Evolutionary conservation across 35 echinoderm and acorn worm genomes (phyloP).

Genomic region (Apostichopus parvimensis): DNA sequence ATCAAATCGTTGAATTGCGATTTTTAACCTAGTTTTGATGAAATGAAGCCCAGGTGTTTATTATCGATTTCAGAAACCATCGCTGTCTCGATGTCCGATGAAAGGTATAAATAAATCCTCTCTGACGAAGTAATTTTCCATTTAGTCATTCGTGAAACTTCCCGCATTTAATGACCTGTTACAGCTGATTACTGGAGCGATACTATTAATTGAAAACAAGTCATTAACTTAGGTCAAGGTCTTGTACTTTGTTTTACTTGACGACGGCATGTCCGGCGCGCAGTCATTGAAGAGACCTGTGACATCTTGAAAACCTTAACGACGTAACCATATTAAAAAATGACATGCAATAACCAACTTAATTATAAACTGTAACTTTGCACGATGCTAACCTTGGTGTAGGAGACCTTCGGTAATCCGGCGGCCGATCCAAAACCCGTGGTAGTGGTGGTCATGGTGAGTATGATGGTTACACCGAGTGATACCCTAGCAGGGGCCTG

Average conservation of each 20-base stretch:
- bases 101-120: too few relatives aligned
- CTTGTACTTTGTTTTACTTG: background rate
- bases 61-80: too few relatives aligned
- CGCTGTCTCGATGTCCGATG: too few relatives aligned
- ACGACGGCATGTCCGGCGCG: background rate
- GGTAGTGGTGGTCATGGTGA: constrained; percentile 90
- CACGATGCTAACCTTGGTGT: constrained; percentile 71
- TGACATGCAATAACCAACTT: background rate
- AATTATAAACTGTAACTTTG: background rate
- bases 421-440: constrained; percentile 77
- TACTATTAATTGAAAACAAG: background rate
- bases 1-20: too few relatives aligned
- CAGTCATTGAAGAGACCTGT: background rate
- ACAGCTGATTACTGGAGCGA: background rate
- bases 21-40: too few relatives aligned
- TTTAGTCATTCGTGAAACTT: too few relatives aligned
- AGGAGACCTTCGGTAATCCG: constrained; percentile 84
- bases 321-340: background rate
- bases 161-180: constrained; percentile 10
- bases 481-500: constrained; percentile 84
- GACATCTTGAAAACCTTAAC: background rate
- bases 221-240: background rate
- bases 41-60: too few relatives aligned
- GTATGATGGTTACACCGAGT: constrained; percentile 85
- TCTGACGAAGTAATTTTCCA: too few relatives aligned